Evolutionary conservation across 2,797 vertebrate species (phyloP).

Genomic region (Mionectes olivaceus): DNA sequence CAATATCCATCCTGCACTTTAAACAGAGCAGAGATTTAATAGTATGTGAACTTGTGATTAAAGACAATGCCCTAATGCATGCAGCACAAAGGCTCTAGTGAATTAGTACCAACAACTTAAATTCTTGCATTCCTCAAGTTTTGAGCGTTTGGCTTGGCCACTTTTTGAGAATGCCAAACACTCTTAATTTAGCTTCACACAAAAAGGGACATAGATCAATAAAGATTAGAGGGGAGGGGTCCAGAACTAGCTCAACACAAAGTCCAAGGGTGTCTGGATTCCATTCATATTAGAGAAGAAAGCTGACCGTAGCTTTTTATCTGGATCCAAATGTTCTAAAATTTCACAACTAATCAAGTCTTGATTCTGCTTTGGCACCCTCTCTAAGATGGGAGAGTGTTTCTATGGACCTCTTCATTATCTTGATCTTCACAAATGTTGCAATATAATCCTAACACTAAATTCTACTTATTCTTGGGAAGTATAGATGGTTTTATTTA

Average conservation of each 20-base stretch:
- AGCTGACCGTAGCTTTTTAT: constrained; percentile 16
- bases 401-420: not conserved
- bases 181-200: constrained; percentile 8
- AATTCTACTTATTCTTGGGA: not conserved
- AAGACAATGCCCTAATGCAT: not conserved
- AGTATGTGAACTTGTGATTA: not conserved
- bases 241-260: constrained; percentile 8
- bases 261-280: constrained; percentile 21
- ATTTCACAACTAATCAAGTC: constrained; percentile 4
- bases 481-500: not conserved
- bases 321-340: constrained; percentile 14
- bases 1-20: constrained; percentile 21
- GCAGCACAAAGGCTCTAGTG: not conserved
- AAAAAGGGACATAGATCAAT: not conserved
- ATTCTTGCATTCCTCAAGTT: not conserved
- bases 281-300: not conserved
- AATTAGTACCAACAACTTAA: not conserved
- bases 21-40: not conserved
- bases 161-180: not conserved
- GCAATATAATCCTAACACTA: not conserved
- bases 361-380: not conserved
- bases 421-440: not conserved
- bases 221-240: not conserved
- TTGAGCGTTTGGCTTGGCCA: not conserved
- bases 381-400: not conserved